Base-by-base conservation (phyloP, 2,888 invertebrate genomes). In the Ganaspis brasiliensis region DNA sequence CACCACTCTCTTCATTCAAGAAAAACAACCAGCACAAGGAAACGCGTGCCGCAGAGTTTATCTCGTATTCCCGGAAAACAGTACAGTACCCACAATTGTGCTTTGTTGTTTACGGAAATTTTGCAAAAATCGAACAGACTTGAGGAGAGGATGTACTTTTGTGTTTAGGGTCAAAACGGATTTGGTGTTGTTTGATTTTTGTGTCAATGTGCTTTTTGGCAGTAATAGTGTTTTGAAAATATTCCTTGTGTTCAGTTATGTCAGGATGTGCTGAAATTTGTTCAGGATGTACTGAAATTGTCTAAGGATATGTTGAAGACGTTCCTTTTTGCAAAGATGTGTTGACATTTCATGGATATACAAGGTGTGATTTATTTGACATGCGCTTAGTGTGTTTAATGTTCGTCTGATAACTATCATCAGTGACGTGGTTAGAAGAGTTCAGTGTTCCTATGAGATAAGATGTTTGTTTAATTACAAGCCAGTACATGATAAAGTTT, bases 1-100 rank as follows among this genome's bases (percentile, higher is more conserved):
- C 75, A 59, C 71, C 73, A 63, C 37, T 75, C 76, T 77, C 77
- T 72, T 72, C 72, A 72, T 72, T 72, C 55, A 72, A 37, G 55
- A 72, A 72, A 72, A 72, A 72, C 67, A 45, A 67, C n/a, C 24
- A 67, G 45, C 45, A 49, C 45, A 16, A 67, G 67, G 67, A 67
- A 67, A 67, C 67, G 67, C 67, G 67, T 67, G 67, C 67, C 67
- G 4, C 45, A 45, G 56, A 67, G 24, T 67, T 67, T 67, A 67
- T 67, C 67, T 45, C 24, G 24, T 45, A 49, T 67, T 45, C 45
- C 26, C 63, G 63, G 63, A 63, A 63, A 63, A 63, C 21, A 63
- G 40, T 40, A 63, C 37, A 63, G 63, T 63, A 63, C 19, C 19
- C 63, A 37, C 45, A 24, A 67, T 67, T 67, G 24, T 67, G 45